phyloP scores from a whole-genome alignment of 2,888 invertebrate species.

The Abrostola tripartita region DNA sequence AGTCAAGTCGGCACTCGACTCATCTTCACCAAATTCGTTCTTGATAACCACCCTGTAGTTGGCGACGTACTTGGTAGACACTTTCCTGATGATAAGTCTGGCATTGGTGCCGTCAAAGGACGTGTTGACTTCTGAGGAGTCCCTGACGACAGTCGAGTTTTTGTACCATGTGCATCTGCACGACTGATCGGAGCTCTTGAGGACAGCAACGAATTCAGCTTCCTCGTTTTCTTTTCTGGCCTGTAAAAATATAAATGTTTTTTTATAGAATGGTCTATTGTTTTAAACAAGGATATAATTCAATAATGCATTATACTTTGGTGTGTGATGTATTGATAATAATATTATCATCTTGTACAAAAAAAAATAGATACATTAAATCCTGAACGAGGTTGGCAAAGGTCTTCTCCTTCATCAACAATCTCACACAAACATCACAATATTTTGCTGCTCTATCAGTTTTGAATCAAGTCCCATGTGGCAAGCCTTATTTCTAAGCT shows the following conservation, averaged over 20 bases:
- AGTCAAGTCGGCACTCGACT: slow-evolving; percentile 94
- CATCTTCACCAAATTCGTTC: slow-evolving; percentile 97
- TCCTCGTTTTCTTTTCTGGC: slow-evolving; percentile 89
- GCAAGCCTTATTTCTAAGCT: no score
- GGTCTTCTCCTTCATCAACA: no score
- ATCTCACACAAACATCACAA: no score
- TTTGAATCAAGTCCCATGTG: no score
- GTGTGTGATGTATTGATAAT: no score
- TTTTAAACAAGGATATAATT: no score
- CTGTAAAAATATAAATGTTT: slow-evolving; percentile 57
- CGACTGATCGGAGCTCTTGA: slow-evolving; percentile 93
- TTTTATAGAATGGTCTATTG: no score
- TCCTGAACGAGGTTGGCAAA: no score
- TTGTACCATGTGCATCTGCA: slow-evolving; percentile 96
- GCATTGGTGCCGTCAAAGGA: slow-evolving; percentile 95
- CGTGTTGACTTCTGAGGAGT: slow-evolving; percentile 93
- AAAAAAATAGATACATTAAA: no score
- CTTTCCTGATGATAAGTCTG: slow-evolving; percentile 92
- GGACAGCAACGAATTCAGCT: slow-evolving; percentile 92
- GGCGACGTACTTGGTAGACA: slow-evolving; percentile 93
- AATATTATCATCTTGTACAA: no score
- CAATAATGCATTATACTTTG: no score
- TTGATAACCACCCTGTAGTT: slow-evolving; percentile 95
- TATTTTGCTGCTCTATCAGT: no score
- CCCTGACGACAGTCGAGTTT: slow-evolving; percentile 92